Evolutionary conservation across 35 echinoderm and acorn worm species (phyloP).

Genomic region (Apostichopus japonicus): DNA sequence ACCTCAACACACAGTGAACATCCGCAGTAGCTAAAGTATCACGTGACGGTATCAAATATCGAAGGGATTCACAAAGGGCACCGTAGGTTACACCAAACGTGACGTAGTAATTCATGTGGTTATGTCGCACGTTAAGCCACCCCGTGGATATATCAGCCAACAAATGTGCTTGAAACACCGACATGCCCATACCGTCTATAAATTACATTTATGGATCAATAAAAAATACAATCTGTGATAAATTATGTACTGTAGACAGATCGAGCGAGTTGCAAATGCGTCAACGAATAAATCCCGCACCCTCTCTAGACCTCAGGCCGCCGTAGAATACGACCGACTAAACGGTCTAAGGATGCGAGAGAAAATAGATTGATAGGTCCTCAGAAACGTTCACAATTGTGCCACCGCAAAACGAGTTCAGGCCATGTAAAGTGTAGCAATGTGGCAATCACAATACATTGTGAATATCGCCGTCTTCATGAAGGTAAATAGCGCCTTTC

Average conservation of each 20-base stretch:
- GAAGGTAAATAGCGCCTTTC: constrained; percentile 7
- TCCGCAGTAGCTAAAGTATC: too few species aligned
- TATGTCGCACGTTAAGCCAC: too few species aligned
- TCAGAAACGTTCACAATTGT: not conserved
- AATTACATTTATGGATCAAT: constrained; percentile 52
- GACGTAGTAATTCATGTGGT: too few species aligned
- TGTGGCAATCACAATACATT: not conserved
- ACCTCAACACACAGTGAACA: too few species aligned
- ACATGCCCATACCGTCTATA: constrained; percentile 26
- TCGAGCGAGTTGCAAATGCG: not conserved
- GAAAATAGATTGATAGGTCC: constrained; percentile 22
- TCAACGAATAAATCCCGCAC: constrained; percentile 19
- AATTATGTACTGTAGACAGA: constrained; percentile 25
- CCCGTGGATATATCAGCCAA: not conserved
- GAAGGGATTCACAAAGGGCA: too few species aligned
- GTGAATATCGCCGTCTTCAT: not conserved
- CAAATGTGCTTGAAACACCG: not conserved
- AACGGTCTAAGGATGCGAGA: constrained; percentile 23
- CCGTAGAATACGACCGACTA: not conserved
- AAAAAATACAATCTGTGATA: constrained; percentile 22
- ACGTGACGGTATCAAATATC: too few species aligned
- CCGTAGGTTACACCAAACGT: too few species aligned
- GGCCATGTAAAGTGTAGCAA: not conserved
- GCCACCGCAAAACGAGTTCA: constrained; percentile 5
- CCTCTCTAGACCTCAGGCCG: not conserved